Percentiles rank a stretch among this genome's conserved stretches.
Evolutionary conservation across 2,888 invertebrate species (phyloP).

Genomic region (Idaea aversata): DNA sequence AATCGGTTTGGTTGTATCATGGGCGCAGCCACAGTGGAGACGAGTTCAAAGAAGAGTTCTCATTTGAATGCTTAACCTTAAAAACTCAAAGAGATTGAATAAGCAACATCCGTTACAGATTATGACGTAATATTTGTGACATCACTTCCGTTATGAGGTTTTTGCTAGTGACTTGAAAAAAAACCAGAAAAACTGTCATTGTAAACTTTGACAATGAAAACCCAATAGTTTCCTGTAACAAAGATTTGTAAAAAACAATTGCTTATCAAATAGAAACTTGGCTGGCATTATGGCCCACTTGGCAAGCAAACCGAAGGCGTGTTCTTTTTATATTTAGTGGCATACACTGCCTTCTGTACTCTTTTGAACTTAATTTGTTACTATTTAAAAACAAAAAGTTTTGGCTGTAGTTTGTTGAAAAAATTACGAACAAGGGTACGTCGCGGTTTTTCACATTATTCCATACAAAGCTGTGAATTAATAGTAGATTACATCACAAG

Average conservation of each 20-base stretch:
- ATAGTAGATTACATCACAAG: no score
- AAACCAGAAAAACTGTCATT: no score
- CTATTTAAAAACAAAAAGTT: neutral
- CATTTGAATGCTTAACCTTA: no score
- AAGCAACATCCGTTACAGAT: no score
- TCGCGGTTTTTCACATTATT: neutral
- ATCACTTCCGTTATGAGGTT: no score
- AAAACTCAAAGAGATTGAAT: no score
- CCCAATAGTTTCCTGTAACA: neutral
- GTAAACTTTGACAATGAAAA: neutral
- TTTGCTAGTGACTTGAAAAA: no score
- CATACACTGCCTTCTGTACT: slow-evolving; percentile 9
- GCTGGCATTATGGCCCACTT: slow-evolving; percentile 39
- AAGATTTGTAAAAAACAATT: neutral
- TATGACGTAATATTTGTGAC: no score
- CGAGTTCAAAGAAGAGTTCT: no score
- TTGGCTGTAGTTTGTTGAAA: neutral
- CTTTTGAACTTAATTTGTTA: slow-evolving; percentile 1
- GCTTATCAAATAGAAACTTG: slow-evolving; percentile 35
- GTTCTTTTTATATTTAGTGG: slow-evolving; percentile 36
- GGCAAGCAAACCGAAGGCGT: slow-evolving; percentile 30
- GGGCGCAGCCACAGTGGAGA: no score
- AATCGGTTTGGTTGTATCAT: no score
- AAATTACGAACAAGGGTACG: neutral
- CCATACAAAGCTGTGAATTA: neutral